phyloP scores from a whole-genome alignment of 2,797 vertebrate species.

The Antennarius maculatus region DNA sequence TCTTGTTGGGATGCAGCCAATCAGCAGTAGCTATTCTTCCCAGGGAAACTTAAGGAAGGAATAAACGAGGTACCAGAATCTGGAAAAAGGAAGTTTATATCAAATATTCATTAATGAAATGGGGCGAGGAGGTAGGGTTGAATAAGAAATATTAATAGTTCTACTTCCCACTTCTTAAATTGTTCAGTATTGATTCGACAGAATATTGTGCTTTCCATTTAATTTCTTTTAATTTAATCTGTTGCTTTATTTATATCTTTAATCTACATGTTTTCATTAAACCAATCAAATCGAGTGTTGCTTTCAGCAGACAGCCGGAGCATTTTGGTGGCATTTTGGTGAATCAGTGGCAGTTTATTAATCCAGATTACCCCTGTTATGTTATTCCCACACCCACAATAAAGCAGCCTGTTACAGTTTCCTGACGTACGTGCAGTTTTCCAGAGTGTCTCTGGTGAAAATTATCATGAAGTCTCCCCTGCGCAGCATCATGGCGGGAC shows the following conservation, averaged over 20 bases:
- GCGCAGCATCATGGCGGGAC: background rate
- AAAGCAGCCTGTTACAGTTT: background rate
- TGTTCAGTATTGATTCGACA: too few relatives aligned
- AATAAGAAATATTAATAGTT: too few relatives aligned
- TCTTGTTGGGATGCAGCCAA: slow-evolving; percentile 57
- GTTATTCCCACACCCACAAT: slow-evolving; percentile 9
- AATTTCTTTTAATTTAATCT: slow-evolving; percentile 8
- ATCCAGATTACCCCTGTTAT: slow-evolving; percentile 8
- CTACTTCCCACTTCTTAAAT: too few relatives aligned
- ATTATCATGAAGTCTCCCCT: background rate
- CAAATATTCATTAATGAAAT: slow-evolving; percentile 17
- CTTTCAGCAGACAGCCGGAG: slow-evolving; percentile 24
- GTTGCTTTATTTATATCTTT: background rate
- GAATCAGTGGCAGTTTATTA: slow-evolving; percentile 21
- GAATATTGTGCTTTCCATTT: too few relatives aligned
- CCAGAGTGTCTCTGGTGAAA: slow-evolving; percentile 1
- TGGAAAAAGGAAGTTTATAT: slow-evolving; percentile 11
- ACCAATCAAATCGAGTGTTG: background rate
- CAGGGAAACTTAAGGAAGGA: slow-evolving; percentile 32
- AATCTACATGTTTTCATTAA: too few relatives aligned
- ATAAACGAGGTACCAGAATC: slow-evolving; percentile 25
- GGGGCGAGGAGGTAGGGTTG: too few relatives aligned
- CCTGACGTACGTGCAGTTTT: background rate
- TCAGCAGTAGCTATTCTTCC: slow-evolving; percentile 51
- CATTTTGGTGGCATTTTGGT: too few relatives aligned